Base-by-base conservation (phyloP, 1,140 invertebrate species). In the Phocides pigmalion region DNA sequence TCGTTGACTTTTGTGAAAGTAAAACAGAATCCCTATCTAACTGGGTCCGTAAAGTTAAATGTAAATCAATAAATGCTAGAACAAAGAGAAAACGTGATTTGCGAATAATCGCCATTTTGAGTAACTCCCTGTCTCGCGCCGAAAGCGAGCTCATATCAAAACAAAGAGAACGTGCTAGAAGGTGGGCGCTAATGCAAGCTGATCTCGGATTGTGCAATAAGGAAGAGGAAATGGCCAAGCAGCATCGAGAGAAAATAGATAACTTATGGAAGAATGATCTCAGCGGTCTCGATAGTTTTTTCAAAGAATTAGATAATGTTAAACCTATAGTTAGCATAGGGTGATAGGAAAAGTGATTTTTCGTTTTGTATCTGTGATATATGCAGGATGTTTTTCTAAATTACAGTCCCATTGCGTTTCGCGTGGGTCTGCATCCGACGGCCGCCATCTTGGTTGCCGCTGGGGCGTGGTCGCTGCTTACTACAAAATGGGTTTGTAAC, bases 381-480 rank as follows among this genome's bases (percentile, higher is more conserved):
- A 89, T 84, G 87, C 83, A 87, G 87, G 85, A 87, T 87, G 79
- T 90, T 90, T 84, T 90, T 89, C 87, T 90, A 90, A 89, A 88
- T 90, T 90, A 90, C 88, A 90, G 88, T 89, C 88, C 88, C 87
- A 90, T 90, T 90, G 88, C 88, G 85, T 89, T 89, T 89, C 88
- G 88, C 88, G 88, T 91, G 88, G 88, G 89, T 84, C 87, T 89
- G 87, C 85, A 85, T 87, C 86, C 79, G 78, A 79, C 79, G 84
- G 89, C 87, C 89, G 89, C 89, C 89, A 91, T 91, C 85, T 91
- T 91, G 86, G 85, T 79, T 79, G 88, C 82, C 85, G 75, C 81
- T 73, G 81, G 80, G 83, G 78, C 84, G 82, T 70, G 84, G 79
- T 75, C 81, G 81, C 81, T 71, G 79, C 78, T 81, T 79, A 62